Evolutionary conservation across 2,113 vertebrate species (phyloP), one percentile per base, ranked within the genome.

Genomic region (Embiotoca jacksoni): DNA sequence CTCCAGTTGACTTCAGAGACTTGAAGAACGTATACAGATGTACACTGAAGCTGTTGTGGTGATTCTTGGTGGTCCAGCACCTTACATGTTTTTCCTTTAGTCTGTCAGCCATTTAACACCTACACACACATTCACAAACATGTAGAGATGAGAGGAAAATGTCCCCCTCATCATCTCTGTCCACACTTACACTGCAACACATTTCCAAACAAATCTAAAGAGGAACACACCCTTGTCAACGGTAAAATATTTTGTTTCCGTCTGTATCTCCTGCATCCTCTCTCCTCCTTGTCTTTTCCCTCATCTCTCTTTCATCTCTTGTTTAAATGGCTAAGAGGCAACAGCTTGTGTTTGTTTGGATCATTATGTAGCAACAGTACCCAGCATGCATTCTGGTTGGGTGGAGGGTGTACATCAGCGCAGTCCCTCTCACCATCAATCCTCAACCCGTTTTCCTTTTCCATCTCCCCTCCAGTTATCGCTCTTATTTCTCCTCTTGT

Each of bases 311-410:
- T 62, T 64, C 67, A 35, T 82, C 44, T 81, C 50, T 16, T 64
- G 66, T 62, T 80, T 69, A 46, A 53, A 68, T 69, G 59, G 66
- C 80, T 78, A 10, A 13, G 67, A 75, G 78, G 73, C 61, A 82
- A 77, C 77, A 75, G 80, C 64, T 80, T 81, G 76, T 89, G 82
- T 92, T 91, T 92, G 88, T 91, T 90, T 89, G 64, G 49, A 55
- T 7, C 63, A 52, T 57, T 47, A 54, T 88, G 47, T 83, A 84
- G 86, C 83, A 91, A 87, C 85, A 80, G 74, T 50, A 75, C 84
- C 69, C 82, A 82, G 46, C 75, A 32, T 81, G 85, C 61, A 76
- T 8, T 72, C 61, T 66, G 67, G 41, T 37, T 16, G 49, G 37
- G n/a, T 2, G 57, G 44, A 62, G 59, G 41, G 66, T 30, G 32